phyloP scores from a whole-genome alignment of 2,888 invertebrate species.

The Steinernema carpocapsae region DNA sequence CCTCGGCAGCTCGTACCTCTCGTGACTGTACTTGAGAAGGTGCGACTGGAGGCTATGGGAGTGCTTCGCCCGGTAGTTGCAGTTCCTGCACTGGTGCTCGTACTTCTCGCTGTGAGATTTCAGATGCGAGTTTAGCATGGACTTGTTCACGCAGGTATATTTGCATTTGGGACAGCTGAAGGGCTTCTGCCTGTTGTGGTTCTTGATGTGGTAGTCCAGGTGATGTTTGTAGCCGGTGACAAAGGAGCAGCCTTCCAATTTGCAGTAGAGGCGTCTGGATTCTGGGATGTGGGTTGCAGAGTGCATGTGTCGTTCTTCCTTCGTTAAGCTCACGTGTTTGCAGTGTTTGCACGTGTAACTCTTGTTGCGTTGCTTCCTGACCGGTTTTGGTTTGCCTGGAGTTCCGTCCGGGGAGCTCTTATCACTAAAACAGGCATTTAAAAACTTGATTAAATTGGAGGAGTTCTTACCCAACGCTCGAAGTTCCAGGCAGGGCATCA shows the following conservation, averaged over 20 bases:
- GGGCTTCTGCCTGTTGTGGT: conserved; percentile 90
- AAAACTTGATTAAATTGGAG: neutral
- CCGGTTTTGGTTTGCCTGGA: conserved; percentile 2
- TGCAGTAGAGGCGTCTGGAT: neutral
- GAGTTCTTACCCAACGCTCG: neutral
- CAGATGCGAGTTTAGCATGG: conserved; percentile 33
- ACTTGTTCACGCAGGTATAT: conserved; percentile 30
- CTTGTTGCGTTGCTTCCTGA: conserved; percentile 39
- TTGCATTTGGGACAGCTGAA: conserved; percentile 78
- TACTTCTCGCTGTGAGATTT: conserved; percentile 30
- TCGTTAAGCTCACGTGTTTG: conserved; percentile 38
- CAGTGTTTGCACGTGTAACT: conserved; percentile 16
- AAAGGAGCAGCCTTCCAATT: conserved; percentile 78
- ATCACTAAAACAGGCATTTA: neutral
- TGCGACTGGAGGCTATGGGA: conserved; percentile 96
- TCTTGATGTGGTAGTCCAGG: conserved; percentile 89
- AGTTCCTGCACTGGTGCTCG: conserved; percentile 82
- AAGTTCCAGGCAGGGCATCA: neutral
- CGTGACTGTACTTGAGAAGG: conserved; percentile 86
- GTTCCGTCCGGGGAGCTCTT: neutral
- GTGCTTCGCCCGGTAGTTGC: conserved; percentile 92
- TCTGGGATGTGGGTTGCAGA: conserved; percentile 17
- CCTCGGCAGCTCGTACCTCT: conserved; percentile 79
- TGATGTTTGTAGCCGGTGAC: conserved; percentile 97
- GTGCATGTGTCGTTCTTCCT: conserved; percentile 27